Base-by-base conservation (phyloP, 1,140 invertebrate genomes). In the Pectinophora gossypiella region DNA sequence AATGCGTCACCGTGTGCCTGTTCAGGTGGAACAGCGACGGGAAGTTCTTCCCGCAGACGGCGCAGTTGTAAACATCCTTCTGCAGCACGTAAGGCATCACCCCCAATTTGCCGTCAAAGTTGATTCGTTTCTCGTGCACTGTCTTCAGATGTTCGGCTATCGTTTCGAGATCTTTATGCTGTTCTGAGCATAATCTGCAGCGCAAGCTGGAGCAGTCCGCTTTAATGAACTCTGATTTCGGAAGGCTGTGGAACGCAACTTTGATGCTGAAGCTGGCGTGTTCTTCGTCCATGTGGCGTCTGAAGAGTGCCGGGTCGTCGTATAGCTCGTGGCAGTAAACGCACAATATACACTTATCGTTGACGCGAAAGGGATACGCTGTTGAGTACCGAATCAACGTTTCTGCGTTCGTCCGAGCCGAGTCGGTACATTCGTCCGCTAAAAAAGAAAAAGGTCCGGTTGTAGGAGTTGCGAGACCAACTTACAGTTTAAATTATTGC, bases 261-360 rank as follows among this genome's bases (percentile, higher is more conserved):
- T 75, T 69, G 1, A 78, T 44, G 50, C 65, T 78, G 60, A 79
- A 86, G 10, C 54, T 58, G 2, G 55, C 32, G 48, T 86, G 83
- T 48, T 86, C 83, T 0, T 59, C 56, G 51, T 76, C 67, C 76
- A 84, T 79, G 56, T 86, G 83, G 0, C 22, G 12, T 27, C 83
- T 49, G 53, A 84, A 86, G 10, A 60, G 50, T 16, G 72, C 69
- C 0, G 83, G 73, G 45, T 81, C 77, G 6, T 84, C 77, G 68
- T 66, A 83, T 7, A 78, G 47, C 45, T 86, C 83, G 42, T 81
- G 73, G 64, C 83, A 86, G 69, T 80, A 86, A 35, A 86, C 80
- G 69, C 83, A 86, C 45, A 84, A 58, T 65, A 86, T 79, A 21
- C 67, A 72, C 48, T 82, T 86, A 67, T 82, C 78, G 60, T 82